phyloP scores from a whole-genome alignment of 2,888 invertebrate genomes.

The Melanotus villosus region DNA sequence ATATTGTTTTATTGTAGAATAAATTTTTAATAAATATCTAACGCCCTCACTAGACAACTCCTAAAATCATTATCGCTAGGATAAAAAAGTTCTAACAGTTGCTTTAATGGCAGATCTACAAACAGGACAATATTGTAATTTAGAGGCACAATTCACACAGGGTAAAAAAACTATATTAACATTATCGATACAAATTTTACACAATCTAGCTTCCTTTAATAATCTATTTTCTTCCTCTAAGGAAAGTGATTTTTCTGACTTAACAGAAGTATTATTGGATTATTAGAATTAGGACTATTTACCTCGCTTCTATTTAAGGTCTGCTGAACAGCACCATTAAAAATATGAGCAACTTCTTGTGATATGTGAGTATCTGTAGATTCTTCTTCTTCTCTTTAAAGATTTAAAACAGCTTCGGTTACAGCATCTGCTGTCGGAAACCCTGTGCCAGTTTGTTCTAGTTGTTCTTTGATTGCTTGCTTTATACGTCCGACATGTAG shows the following conservation, averaged over 20 bases:
- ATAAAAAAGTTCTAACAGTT: slow-evolving; percentile 85
- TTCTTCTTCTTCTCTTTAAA: slow-evolving; percentile 76
- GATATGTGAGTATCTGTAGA: slow-evolving; percentile 67
- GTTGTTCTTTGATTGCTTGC: slow-evolving; percentile 72
- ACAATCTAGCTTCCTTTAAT: slow-evolving; percentile 87
- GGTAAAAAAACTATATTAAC: slow-evolving; percentile 93
- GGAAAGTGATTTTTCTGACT: slow-evolving; percentile 58
- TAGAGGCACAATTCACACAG: slow-evolving; percentile 89
- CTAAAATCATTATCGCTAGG: slow-evolving; percentile 68
- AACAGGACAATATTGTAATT: slow-evolving; percentile 85
- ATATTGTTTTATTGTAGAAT: too few relatives aligned
- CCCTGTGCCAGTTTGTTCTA: slow-evolving; percentile 73
- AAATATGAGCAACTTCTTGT: slow-evolving; percentile 50
- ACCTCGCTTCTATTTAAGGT: slow-evolving; percentile 16
- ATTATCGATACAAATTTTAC: slow-evolving; percentile 95
- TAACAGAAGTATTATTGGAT: slow-evolving; percentile 23
- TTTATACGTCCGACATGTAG: slow-evolving; percentile 74
- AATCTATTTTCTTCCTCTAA: slow-evolving; percentile 88
- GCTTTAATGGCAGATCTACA: slow-evolving; percentile 87
- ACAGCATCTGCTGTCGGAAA: slow-evolving; percentile 80
- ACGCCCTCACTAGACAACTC: slow-evolving; percentile 27
- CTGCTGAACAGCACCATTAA: slow-evolving; percentile 44
- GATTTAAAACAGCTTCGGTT: slow-evolving; percentile 80
- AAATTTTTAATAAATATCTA: slow-evolving; percentile 40
- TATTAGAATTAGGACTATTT: background rate